A percentile compares a stretch with the other conserved stretches of the same genome.
phyloP scores from a whole-genome alignment of 2,888 invertebrate species.

The Esperia sulphurella region DNA sequence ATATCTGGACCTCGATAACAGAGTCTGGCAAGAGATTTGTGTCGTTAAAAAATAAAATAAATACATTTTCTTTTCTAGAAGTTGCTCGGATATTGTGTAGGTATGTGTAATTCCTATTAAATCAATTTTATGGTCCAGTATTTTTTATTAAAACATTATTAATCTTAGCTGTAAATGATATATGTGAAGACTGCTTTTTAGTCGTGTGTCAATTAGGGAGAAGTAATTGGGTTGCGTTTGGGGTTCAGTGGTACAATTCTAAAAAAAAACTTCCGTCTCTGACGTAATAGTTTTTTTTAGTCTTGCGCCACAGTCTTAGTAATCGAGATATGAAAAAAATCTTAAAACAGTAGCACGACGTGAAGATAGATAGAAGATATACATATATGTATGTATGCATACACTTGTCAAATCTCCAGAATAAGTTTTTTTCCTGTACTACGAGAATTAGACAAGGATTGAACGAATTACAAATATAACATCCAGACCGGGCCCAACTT shows the following conservation, averaged over 20 bases:
- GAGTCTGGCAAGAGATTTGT: constrained; percentile 11
- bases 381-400: too few species aligned
- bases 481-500: too few species aligned
- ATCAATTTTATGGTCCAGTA: constrained; percentile 73
- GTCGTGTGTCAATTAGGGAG: constrained; percentile 70
- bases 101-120: constrained; percentile 63
- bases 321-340: not conserved
- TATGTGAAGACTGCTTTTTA: constrained; percentile 71
- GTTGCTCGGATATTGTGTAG: constrained; percentile 15
- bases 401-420: too few species aligned
- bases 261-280: too few species aligned
- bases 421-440: too few species aligned
- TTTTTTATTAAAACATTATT: constrained; percentile 61
- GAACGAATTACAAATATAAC: too few species aligned
- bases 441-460: too few species aligned
- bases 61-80: constrained; percentile 19
- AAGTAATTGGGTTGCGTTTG: constrained; percentile 30
- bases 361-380: too few species aligned
- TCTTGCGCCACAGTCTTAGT: not conserved
- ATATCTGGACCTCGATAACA: constrained; percentile 1
- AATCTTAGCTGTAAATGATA: constrained; percentile 27
- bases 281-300: not conserved
- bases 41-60: constrained; percentile 9
- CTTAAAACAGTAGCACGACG: not conserved
- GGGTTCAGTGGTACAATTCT: constrained; percentile 4